phyloP scores from a whole-genome alignment of 1,140 invertebrate species.

The Pollicipes pollicipes region DNA sequence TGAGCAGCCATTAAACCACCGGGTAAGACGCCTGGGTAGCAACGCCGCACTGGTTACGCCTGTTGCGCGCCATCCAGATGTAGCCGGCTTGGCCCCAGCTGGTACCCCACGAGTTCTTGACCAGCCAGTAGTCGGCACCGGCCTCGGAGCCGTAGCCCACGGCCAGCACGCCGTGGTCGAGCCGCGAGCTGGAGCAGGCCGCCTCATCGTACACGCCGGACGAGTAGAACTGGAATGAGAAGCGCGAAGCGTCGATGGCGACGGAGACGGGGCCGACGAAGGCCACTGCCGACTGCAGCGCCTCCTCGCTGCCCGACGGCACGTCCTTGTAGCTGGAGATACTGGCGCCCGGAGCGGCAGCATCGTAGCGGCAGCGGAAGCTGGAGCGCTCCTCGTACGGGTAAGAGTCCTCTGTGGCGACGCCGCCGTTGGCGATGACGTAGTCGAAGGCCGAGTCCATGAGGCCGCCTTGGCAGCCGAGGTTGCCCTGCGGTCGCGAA shows the following conservation, averaged over 20 bases:
- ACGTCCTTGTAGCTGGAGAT: no score
- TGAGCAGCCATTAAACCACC: no score
- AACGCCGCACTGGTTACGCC: background rate
- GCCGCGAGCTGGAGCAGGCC: constrained; percentile 39
- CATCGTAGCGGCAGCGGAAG: constrained; percentile 45
- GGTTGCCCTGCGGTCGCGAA: constrained; percentile 70
- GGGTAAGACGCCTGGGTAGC: no score
- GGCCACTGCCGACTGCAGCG: constrained; percentile 58
- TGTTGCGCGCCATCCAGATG: background rate
- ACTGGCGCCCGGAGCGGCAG: no score
- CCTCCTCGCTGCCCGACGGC: constrained; percentile 46
- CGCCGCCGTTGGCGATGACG: constrained; percentile 66
- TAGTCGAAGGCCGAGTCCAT: constrained; percentile 86
- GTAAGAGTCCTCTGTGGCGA: constrained; percentile 71
- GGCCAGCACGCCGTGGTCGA: no score
- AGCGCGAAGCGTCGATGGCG: constrained; percentile 70
- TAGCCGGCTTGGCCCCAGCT: no score
- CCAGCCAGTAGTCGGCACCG: no score
- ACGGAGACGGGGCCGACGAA: constrained; percentile 92
- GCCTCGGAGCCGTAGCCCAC: constrained; percentile 24
- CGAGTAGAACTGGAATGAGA: constrained; percentile 58
- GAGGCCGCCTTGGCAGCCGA: constrained; percentile 86
- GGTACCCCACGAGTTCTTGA: no score
- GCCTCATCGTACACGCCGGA: constrained; percentile 49
- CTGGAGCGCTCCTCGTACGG: constrained; percentile 27